Percentiles rank a stretch among this genome's conserved stretches.
These are phyloP conservation scores for Acanthurus tractus DNA, from an alignment of 2,797 vertebrate species.

Conservation along the genomic window DNA sequence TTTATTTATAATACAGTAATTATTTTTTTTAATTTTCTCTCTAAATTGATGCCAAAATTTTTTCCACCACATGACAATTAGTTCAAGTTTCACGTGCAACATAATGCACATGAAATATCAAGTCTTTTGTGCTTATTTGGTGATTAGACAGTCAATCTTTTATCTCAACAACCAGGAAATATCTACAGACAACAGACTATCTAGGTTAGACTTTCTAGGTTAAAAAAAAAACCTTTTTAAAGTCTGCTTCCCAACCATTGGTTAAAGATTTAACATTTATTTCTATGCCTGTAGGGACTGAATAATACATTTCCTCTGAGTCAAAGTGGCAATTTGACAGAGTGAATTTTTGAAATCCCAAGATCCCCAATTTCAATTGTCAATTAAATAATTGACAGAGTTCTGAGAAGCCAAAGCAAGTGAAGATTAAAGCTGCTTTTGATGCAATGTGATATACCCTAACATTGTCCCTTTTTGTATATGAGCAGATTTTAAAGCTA, in stretches of 20 bases:
- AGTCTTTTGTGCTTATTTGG: not conserved
- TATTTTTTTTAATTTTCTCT: too few species aligned
- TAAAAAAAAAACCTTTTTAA: not conserved
- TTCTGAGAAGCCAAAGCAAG: not conserved
- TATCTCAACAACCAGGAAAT: conserved; percentile 8
- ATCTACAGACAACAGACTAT: conserved; percentile 1
- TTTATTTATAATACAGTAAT: too few species aligned
- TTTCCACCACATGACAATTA: not conserved
- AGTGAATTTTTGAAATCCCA: not conserved
- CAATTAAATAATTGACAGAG: not conserved
- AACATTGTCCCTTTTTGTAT: not conserved
- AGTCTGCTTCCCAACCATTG: not conserved
- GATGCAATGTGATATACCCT: not conserved
- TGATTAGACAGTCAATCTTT: not conserved
- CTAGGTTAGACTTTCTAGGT: not conserved
- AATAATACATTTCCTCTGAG: not conserved
- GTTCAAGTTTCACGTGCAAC: not conserved
- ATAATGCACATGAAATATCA: not conserved
- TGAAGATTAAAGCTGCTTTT: not conserved
- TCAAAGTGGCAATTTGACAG: not conserved
- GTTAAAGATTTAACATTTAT: not conserved
- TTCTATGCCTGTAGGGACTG: not conserved
- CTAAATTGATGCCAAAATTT: not conserved
- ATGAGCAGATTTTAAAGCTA: not conserved
- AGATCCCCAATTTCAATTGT: not conserved